Base-by-base conservation (phyloP, 2,888 invertebrate genomes). In the Hybos culiciformis region DNA sequence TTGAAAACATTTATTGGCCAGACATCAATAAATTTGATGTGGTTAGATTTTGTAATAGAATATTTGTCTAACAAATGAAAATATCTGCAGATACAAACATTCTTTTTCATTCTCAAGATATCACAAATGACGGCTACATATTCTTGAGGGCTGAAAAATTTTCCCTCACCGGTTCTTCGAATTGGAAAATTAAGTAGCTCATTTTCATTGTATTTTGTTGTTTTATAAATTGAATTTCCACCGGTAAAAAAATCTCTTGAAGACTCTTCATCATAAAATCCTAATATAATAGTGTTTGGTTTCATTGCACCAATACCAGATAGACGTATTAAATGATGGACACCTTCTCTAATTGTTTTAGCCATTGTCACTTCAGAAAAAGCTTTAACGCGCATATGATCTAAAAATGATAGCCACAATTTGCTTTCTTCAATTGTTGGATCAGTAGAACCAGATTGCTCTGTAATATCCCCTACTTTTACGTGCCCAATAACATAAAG, bases 271-370 rank as follows among this genome's bases (percentile, higher is more conserved):
- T 97, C 96, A 50, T 90, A 78, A 70, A 94, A 98, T 15, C 97
- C 97, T 37, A 98, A 70, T 26, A 97, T 75, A 45, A 97, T 88
- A 0, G 97, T 97, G 61, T 98, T 98, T 0, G 97, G 96, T 63
- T 97, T 97, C 97, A 98, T 97, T 12, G 97, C 98, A 2, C 98
- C 98, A 60, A 98, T 79, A 4, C 98, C 98, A 0, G 92, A 82
- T 46, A 96, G 69, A 23, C 94, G 73, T 39, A 90, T 79, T 49
- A 98, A 71, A 67, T 98, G 96, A 46, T 88, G 87, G 34, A 96
- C 75, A 3, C 98, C 98, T 53, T 85, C 83, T 1, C 94, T 74
- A 0, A 98, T 82, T 0, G 80, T 78, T 44, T 75, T 72, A 0
- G 93, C 83, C 9, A 94, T 71, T 1, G 94, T 96, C 8, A 97